A percentile compares a stretch with the other conserved stretches of the same genome.
Conservation (phyloP, 2,888 invertebrate genomes). For the Stegana nigrithorax region DNA sequence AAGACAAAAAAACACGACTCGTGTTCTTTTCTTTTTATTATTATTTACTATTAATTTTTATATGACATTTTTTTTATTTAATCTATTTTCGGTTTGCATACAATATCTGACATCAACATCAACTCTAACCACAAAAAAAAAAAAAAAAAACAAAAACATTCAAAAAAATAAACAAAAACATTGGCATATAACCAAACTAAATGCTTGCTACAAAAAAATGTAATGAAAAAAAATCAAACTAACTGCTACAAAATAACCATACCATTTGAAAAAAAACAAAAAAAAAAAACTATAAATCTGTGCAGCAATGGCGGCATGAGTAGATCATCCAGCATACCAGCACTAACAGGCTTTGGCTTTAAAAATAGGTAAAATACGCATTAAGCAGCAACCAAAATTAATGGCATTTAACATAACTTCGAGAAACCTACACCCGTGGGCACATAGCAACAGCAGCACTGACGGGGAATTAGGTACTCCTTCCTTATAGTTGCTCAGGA, state of each 20-base stretch:
- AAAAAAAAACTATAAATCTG: conserved; percentile 30
- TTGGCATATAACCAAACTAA: conserved; percentile 46
- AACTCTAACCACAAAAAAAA: conserved; percentile 11
- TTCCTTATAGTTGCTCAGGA: no score
- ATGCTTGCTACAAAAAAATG: conserved; percentile 37
- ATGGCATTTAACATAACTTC: no score
- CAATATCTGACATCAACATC: conserved; percentile 40
- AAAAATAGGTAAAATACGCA: conserved; percentile 69
- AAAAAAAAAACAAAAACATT: conserved; percentile 16
- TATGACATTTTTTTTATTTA: conserved; percentile 47
- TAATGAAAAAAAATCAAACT: conserved; percentile 49
- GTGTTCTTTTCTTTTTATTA: conserved; percentile 9
- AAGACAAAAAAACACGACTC: neutral
- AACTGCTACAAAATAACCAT: conserved; percentile 49
- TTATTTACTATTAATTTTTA: conserved; percentile 28
- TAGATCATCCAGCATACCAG: conserved; percentile 91
- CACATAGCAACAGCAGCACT: no score
- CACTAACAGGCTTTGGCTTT: conserved; percentile 72
- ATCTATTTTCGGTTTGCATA: conserved; percentile 54
- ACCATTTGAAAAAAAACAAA: conserved; percentile 32
- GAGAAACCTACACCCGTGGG: no score
- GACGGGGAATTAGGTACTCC: no score
- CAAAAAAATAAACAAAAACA: conserved; percentile 33
- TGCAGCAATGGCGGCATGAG: conserved; percentile 79
- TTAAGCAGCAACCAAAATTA: no score